Base-by-base conservation (phyloP, 2,888 invertebrate species). In the Lycia hirtaria region DNA sequence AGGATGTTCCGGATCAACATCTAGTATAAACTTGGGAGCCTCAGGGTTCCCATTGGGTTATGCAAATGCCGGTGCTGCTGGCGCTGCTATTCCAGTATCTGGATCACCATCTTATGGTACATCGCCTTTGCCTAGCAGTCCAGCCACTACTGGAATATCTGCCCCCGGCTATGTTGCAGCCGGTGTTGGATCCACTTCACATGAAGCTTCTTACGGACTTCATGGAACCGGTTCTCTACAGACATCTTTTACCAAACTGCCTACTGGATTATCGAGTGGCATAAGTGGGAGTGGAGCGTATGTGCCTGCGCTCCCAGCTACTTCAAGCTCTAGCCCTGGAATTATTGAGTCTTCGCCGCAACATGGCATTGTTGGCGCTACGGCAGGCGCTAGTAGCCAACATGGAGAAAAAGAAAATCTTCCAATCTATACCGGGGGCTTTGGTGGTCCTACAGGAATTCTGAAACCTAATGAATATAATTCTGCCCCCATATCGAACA, bases 391-490 rank as follows among this genome's bases (percentile, higher is more conserved):
- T n/a, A n/a, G n/a, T n/a, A n/a, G n/a, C n/a, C n/a, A n/a, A 49
- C 37, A 37, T 19, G 45, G 19, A 32, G 48, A 54, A 14, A 72
- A 67, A 60, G 60, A 73, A 14, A 74, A 77, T 32, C 72, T 75
- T 24, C n/a, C 63, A 6, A 17, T 9, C 14, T 83, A 85, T 53
- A 68, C 67, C 12, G 80, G 78, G 38, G 79, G 80, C 9, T 83
- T 85, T 61, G 83, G 81, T 20, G 85, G 80, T n/a, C 74, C 79
- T 20, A 40, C 70, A 12, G 83, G 81, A 19, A 60, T 84, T 55
- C 68, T 83, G 41, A 82, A 78, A 61, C 83, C 83, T n/a, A 73
- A 79, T 64, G 81, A 82, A 44, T 75, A 68, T 53, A 68, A 45
- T 54, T 48, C 48, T 62, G 55, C 68, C 44, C 60, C 76, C 15